Conservation (phyloP, 2,888 invertebrate species). For the Leptogaster cylindrica region DNA sequence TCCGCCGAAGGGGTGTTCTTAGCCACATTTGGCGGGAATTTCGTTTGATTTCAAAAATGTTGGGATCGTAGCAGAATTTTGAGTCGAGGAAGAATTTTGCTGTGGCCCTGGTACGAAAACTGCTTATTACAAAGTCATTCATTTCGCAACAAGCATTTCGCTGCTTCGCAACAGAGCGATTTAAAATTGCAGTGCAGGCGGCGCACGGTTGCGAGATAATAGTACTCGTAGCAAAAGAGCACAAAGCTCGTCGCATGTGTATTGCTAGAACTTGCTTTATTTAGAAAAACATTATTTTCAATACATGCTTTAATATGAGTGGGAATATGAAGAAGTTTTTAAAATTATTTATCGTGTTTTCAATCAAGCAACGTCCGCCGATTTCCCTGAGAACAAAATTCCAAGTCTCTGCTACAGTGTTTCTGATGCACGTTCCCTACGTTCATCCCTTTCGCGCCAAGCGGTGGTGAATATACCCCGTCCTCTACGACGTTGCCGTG, state of each 20-base stretch:
- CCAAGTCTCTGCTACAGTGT: background rate
- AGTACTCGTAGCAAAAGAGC: background rate
- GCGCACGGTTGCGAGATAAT: background rate
- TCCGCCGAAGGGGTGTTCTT: too few species aligned
- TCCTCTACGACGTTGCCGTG: conserved; percentile 20
- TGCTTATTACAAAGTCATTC: conserved; percentile 31
- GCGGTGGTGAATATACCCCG: conserved; percentile 5
- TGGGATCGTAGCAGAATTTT: too few species aligned
- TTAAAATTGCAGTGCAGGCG: background rate
- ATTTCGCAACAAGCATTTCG: conserved; percentile 13
- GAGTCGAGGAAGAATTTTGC: too few species aligned
- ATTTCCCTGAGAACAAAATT: background rate
- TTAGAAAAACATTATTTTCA: too few species aligned
- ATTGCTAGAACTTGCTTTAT: too few species aligned
- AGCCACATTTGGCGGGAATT: too few species aligned
- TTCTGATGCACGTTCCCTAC: background rate
- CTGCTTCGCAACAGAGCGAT: background rate
- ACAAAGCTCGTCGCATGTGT: too few species aligned
- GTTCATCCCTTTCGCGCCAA: conserved; percentile 31
- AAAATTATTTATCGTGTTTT: too few species aligned
- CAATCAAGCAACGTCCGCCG: background rate
- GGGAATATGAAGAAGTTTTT: too few species aligned
- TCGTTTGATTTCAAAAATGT: too few species aligned
- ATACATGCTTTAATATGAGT: too few species aligned
- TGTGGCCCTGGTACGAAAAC: conserved; percentile 14